Evolutionary conservation across 2,113 vertebrate genomes (phyloP).

Genomic region (Gallinago jamesoni): DNA sequence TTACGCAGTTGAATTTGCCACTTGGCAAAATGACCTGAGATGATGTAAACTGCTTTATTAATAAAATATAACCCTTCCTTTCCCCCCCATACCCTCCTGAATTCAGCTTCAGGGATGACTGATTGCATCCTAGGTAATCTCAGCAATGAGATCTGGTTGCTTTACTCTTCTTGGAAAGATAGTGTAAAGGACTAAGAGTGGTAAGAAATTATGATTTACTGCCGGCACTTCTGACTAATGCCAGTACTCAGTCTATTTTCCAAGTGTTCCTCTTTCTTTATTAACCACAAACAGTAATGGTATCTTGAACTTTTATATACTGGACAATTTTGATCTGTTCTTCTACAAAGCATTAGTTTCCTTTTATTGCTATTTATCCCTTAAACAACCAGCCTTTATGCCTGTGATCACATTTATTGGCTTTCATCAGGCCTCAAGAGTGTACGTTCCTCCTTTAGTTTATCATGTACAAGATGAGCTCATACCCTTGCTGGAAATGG

Average conservation of each 20-base stretch:
- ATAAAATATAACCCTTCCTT: background rate
- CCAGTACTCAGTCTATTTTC: background rate
- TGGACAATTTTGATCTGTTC: background rate
- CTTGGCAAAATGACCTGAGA: background rate
- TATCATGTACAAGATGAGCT: conserved; percentile 12
- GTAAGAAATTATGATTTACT: background rate
- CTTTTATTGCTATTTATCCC: background rate
- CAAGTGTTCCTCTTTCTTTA: background rate
- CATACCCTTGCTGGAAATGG: background rate
- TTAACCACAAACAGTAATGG: background rate
- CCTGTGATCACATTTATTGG: background rate
- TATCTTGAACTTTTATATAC: background rate
- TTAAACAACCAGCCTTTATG: background rate
- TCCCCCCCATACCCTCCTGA: background rate
- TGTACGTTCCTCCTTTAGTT: conserved; percentile 9
- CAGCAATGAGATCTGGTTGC: background rate
- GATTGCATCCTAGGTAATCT: conserved; percentile 21
- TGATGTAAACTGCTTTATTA: conserved; percentile 5
- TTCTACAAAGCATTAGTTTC: background rate
- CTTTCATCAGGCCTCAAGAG: background rate
- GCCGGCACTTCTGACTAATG: background rate
- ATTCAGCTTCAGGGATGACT: background rate
- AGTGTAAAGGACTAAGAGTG: background rate
- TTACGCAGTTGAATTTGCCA: background rate
- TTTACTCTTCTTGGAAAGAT: background rate